Conservation (phyloP, 2,797 vertebrate genomes). For the Phrynocephalus vlangalii region DNA sequence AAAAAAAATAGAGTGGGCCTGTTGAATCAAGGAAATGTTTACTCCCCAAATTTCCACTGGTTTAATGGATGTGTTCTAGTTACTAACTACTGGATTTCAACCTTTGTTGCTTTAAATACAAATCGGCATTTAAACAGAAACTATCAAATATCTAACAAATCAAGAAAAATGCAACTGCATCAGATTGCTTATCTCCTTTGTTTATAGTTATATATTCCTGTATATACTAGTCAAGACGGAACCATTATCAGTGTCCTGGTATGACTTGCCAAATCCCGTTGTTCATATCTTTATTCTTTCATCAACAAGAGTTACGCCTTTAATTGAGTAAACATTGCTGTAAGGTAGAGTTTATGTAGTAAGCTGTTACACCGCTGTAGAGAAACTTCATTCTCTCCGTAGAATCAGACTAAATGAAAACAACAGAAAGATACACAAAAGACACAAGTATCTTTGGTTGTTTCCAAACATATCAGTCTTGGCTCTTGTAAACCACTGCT, state of each 20-base stretch:
- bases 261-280: slow-evolving; percentile 5
- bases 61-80: too few relatives aligned
- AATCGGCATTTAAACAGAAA: not conserved
- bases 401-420: not conserved
- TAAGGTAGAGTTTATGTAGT: slow-evolving; percentile 60
- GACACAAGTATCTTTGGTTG: not conserved
- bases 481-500: not conserved
- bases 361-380: not conserved
- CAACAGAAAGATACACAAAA: not conserved
- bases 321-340: slow-evolving; percentile 51
- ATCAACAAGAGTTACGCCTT: not conserved
- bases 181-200: not conserved
- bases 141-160: not conserved
- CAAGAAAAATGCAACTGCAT: not conserved
- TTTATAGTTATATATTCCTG: not conserved
- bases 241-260: slow-evolving; percentile 3
- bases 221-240: not conserved
- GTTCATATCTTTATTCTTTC: not conserved
- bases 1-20: too few relatives aligned
- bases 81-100: too few relatives aligned
- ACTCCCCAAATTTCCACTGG: too few relatives aligned
- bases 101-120: not conserved
- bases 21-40: too few relatives aligned
- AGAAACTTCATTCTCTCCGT: slow-evolving; percentile 54
- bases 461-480: not conserved